Percentiles rank a stretch among this genome's conserved stretches.
Evolutionary conservation across 2,113 vertebrate genomes (phyloP).

Genomic region (Chionomys nivalis): DNA sequence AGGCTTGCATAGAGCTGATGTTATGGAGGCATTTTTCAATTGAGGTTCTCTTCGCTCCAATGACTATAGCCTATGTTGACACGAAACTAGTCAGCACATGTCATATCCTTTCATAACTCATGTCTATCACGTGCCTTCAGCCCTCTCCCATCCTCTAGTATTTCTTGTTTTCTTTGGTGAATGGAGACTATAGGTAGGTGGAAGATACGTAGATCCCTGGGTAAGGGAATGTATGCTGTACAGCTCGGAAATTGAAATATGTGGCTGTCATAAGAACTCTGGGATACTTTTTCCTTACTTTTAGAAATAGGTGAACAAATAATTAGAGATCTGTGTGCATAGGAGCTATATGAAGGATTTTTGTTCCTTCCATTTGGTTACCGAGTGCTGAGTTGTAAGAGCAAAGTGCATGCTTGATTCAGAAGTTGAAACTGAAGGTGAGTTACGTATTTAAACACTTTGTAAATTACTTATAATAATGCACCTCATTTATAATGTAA

Average conservation of each 20-base stretch:
- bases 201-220: neutral
- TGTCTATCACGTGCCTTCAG: neutral
- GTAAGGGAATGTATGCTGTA: neutral
- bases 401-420: constrained; percentile 24
- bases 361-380: neutral
- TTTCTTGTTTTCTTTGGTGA: neutral
- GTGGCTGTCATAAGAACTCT: neutral
- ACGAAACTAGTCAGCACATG: neutral
- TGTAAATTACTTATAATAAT: constrained; percentile 1
- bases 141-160: neutral
- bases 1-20: neutral
- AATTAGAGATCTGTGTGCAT: neutral
- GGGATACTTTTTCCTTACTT: neutral
- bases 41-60: neutral
- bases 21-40: neutral
- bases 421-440: constrained; percentile 23
- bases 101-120: neutral
- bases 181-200: neutral
- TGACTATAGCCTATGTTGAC: neutral
- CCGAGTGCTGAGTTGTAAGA: neutral
- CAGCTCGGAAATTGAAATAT: constrained; percentile 3
- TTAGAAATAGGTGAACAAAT: neutral
- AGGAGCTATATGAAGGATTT: neutral
- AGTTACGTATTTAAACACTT: neutral
- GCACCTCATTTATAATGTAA: constrained; percentile 14